Conservation (phyloP, 2,888 invertebrate species). For the Ormyrus nitidulus region DNA sequence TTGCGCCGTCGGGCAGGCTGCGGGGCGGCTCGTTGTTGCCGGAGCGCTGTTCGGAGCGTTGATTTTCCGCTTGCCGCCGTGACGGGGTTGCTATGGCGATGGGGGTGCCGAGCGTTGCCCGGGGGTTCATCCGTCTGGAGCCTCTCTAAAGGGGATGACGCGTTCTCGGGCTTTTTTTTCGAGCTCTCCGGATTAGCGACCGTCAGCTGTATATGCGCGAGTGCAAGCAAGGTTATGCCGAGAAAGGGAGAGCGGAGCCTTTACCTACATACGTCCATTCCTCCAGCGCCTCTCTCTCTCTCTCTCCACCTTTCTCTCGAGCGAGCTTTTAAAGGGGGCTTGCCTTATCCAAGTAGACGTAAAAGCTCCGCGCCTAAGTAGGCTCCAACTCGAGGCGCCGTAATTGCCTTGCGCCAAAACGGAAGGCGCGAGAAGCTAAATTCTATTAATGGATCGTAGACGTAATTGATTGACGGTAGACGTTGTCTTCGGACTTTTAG, state of each 20-base stretch:
- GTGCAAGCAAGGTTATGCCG: conserved; percentile 34
- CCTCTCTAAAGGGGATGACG: conserved; percentile 67
- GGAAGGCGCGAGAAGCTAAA: not conserved
- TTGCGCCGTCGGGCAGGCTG: not conserved
- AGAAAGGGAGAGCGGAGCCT: conserved; percentile 31
- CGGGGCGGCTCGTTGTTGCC: too few relatives aligned
- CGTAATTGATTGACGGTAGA: too few relatives aligned
- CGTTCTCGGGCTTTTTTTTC: conserved; percentile 49
- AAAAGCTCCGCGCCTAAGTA: not conserved
- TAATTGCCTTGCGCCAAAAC: not conserved
- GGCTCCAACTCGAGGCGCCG: not conserved
- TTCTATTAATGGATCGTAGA: conserved; percentile 8
- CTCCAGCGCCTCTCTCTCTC: conserved; percentile 6
- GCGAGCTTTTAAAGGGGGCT: conserved; percentile 36
- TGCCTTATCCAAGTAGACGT: not conserved
- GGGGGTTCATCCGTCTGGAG: conserved; percentile 70
- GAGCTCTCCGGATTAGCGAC: conserved; percentile 34
- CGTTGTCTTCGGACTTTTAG: too few relatives aligned
- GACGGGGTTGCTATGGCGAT: conserved; percentile 73
- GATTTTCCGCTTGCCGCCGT: conserved; percentile 46
- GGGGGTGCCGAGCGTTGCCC: conserved; percentile 59
- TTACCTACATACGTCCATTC: conserved; percentile 51
- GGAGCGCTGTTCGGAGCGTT: conserved; percentile 58
- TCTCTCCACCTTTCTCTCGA: not conserved
- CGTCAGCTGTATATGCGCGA: conserved; percentile 60